Evolutionary conservation across 2,797 vertebrate genomes (phyloP).

Genomic region (Denticeps clupeoides): DNA sequence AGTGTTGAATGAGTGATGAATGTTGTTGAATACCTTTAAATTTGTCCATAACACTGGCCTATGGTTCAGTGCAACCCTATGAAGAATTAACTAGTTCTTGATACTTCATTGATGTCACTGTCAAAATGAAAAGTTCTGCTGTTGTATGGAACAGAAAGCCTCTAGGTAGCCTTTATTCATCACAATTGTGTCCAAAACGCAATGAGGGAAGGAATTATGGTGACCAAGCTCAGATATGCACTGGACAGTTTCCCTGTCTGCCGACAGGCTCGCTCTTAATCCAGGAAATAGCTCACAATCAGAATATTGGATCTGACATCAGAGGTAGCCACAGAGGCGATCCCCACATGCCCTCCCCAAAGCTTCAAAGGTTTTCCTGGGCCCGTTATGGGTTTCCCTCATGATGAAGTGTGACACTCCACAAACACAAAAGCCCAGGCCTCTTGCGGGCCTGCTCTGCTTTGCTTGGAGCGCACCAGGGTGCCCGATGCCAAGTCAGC

Average conservation of each 20-base stretch:
- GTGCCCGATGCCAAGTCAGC: slow-evolving; percentile 82
- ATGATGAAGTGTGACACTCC: slow-evolving; percentile 94
- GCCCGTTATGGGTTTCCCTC: slow-evolving; percentile 81
- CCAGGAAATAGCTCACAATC: slow-evolving; percentile 70
- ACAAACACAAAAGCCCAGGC: slow-evolving; percentile 87
- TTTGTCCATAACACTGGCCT: no score
- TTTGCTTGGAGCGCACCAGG: slow-evolving; percentile 54
- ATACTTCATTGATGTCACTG: no score
- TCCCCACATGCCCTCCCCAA: slow-evolving; percentile 64
- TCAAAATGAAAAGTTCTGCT: no score
- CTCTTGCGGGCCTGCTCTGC: slow-evolving; percentile 78
- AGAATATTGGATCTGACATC: slow-evolving; percentile 82
- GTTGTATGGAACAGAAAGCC: no score
- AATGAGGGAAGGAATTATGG: slow-evolving; percentile 48
- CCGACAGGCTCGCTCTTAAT: slow-evolving; percentile 71
- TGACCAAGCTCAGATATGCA: slow-evolving; percentile 59
- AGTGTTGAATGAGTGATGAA: no score
- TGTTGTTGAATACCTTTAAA: no score
- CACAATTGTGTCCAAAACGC: slow-evolving; percentile 41
- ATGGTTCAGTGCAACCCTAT: no score
- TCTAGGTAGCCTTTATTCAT: slow-evolving; percentile 30
- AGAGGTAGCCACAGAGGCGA: slow-evolving; percentile 68
- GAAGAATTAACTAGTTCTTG: no score
- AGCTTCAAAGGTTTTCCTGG: slow-evolving; percentile 81
- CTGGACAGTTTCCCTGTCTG: slow-evolving; percentile 57